These are phyloP conservation scores for Hystrix brachyura DNA, from an alignment of 2,113 vertebrate genomes.

Conservation along the genomic window DNA sequence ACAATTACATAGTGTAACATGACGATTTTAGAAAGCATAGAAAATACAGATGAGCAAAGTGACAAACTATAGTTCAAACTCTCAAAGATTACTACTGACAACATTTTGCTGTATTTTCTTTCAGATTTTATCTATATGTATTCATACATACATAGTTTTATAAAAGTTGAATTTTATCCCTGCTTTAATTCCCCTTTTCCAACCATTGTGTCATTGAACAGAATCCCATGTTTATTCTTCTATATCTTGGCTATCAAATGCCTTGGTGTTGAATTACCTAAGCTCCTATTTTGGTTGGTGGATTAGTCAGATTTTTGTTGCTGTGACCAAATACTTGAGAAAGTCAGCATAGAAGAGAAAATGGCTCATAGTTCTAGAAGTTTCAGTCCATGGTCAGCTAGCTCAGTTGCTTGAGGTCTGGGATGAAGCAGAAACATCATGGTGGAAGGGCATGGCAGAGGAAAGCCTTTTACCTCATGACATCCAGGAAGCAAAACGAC, in stretches of 20 bases:
- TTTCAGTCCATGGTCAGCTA: no score
- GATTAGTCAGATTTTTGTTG: no score
- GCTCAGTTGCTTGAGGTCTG: no score
- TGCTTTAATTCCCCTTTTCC: neutral
- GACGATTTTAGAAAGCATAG: constrained; percentile 46
- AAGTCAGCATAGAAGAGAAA: no score
- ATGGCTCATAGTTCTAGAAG: no score
- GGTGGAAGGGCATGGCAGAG: no score
- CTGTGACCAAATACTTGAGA: no score
- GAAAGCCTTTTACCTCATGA: no score
- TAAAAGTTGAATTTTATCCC: neutral
- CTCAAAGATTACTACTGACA: neutral
- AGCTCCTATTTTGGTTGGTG: neutral
- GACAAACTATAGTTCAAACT: neutral
- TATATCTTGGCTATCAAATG: neutral
- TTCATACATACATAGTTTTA: neutral
- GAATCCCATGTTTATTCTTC: constrained; percentile 22
- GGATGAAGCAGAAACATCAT: no score
- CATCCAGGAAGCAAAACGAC: no score
- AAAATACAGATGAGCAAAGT: constrained; percentile 30
- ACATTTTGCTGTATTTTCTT: constrained; percentile 6
- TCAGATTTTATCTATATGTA: neutral
- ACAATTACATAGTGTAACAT: neutral
- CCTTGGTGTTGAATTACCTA: neutral
- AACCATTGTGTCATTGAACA: neutral